Conservation (phyloP, 2,113 vertebrate genomes). For the Spea multiplicata region DNA sequence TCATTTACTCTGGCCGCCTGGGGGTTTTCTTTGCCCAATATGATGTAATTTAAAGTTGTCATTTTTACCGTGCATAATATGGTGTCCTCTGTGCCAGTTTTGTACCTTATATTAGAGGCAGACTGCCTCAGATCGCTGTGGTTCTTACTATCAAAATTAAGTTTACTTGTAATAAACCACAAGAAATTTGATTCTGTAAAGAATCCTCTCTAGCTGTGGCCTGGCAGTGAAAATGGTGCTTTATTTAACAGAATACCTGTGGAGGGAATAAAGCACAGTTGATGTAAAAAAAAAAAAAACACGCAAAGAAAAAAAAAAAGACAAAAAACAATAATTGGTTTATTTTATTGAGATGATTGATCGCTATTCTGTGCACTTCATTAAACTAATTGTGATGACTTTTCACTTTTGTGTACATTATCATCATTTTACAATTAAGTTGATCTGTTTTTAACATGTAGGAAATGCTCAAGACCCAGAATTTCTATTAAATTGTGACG, state of each 20-base stretch:
- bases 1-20: conserved; percentile 90
- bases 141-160: conserved; percentile 95
- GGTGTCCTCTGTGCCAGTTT: conserved; percentile 98
- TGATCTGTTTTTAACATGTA: conserved; percentile 2
- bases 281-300: conserved; percentile 84
- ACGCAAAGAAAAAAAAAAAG: not conserved
- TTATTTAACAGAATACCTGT: conserved; percentile 97
- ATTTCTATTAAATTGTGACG: not conserved
- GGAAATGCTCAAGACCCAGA: not conserved
- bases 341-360: conserved; percentile 90
- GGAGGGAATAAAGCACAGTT: conserved; percentile 96
- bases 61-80: conserved; percentile 99
- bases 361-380: conserved; percentile 82
- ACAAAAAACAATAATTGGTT: conserved; percentile 79
- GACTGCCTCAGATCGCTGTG: conserved; percentile 90
- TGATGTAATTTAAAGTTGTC: conserved; percentile 97
- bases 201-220: conserved; percentile 97
- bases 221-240: conserved; percentile 99
- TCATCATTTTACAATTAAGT: conserved; percentile 52
- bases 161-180: conserved; percentile 99
- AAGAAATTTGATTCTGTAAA: conserved; percentile 99
- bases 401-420: conserved; percentile 71
- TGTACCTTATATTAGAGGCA: conserved; percentile 94
- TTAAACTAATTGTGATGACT: conserved; percentile 82
- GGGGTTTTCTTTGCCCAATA: conserved; percentile 73